A percentile compares a stretch with the other conserved stretches of the same genome.
Evolutionary conservation across 2,888 invertebrate genomes (phyloP).

Genomic region (Bombyx huttoni): DNA sequence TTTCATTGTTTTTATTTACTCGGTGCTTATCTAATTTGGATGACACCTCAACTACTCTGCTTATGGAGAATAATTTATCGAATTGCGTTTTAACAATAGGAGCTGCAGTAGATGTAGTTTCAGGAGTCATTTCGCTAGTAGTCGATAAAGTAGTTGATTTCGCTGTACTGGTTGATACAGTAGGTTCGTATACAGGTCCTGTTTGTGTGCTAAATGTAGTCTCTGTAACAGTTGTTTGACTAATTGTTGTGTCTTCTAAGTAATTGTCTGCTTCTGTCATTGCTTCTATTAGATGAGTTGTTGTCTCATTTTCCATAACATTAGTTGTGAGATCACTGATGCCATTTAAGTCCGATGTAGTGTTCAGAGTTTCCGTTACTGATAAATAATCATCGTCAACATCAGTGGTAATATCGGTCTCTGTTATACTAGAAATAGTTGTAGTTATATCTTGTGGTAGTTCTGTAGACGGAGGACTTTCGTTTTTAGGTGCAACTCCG

Average conservation of each 20-base stretch:
- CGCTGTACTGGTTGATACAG: conserved; percentile 5
- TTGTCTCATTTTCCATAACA: conserved; percentile 31
- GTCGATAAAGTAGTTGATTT: neutral
- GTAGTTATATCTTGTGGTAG: conserved; percentile 23
- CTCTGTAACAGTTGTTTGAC: conserved; percentile 36
- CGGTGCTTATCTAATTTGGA: conserved; percentile 75
- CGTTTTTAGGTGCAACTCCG: conserved; percentile 10
- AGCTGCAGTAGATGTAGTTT: conserved; percentile 25
- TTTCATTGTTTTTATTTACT: conserved; percentile 68
- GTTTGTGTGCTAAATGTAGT: conserved; percentile 22
- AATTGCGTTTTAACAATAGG: conserved; percentile 60
- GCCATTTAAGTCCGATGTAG: conserved; percentile 26
- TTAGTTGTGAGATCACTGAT: conserved; percentile 28
- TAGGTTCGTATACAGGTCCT: conserved; percentile 15
- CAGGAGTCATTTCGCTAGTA: conserved; percentile 12
- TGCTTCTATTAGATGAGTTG: conserved; percentile 38
- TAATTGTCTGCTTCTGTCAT: conserved; percentile 52
- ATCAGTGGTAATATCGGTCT: conserved; percentile 29
- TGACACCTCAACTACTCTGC: conserved; percentile 78
- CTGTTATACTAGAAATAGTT: conserved; percentile 15
- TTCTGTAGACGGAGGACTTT: conserved; percentile 12
- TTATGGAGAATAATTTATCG: conserved; percentile 78
- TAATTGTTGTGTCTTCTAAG: conserved; percentile 42
- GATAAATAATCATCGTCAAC: conserved; percentile 50
- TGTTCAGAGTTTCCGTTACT: conserved; percentile 33